Evolutionary conservation across 2,797 vertebrate genomes (phyloP).

Genomic region (Schizopygopsis malacanthus): DNA sequence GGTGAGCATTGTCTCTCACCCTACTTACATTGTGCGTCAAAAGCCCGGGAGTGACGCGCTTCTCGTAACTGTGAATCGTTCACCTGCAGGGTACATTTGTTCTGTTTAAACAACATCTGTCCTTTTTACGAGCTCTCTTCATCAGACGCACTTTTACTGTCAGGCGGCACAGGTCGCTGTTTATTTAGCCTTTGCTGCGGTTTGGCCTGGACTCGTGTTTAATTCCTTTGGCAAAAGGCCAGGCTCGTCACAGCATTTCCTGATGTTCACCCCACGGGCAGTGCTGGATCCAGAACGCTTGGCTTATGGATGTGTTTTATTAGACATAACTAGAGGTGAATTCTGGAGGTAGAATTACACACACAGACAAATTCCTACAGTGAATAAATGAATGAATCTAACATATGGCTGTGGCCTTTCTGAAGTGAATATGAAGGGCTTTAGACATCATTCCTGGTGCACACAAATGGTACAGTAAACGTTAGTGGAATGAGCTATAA

Average conservation of each 20-base stretch:
- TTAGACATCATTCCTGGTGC: neutral
- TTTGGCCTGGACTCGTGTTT: conserved; percentile 42
- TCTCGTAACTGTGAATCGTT: conserved; percentile 49
- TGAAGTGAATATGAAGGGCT: neutral
- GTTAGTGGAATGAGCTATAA: neutral
- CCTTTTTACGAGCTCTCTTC: conserved; percentile 54
- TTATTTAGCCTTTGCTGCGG: conserved; percentile 50
- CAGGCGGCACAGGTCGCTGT: conserved; percentile 51
- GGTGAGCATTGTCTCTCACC: neutral
- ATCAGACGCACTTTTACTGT: conserved; percentile 54
- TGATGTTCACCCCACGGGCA: conserved; percentile 38
- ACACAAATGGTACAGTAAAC: neutral
- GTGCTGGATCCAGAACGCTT: conserved; percentile 9
- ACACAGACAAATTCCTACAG: neutral
- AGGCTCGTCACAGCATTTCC: conserved; percentile 35
- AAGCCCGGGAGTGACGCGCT: conserved; percentile 11
- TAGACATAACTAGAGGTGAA: conserved; percentile 22
- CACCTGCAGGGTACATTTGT: conserved; percentile 43
- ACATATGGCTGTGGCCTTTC: neutral
- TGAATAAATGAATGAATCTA: conserved; percentile 15
- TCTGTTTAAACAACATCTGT: conserved; percentile 57
- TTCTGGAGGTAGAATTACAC: conserved; percentile 25
- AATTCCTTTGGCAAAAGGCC: conserved; percentile 44
- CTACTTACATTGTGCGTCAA: conserved; percentile 20
- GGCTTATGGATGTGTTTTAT: conserved; percentile 45